Evolutionary conservation across 2,113 vertebrate species (phyloP), one percentile per base, ranked within the genome.

Genomic region (Sakesphorus luctuosus): DNA sequence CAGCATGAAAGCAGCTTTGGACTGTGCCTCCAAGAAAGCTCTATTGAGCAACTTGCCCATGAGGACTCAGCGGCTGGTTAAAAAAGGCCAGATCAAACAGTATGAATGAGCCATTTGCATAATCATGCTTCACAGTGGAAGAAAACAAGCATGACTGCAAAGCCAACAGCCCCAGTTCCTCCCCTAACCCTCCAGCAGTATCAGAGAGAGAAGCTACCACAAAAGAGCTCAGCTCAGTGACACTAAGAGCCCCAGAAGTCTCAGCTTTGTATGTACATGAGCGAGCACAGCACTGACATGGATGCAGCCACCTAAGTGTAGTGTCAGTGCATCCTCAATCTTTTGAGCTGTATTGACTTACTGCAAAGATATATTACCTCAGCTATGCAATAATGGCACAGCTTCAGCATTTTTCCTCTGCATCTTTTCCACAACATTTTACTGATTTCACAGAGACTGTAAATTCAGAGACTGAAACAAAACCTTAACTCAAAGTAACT

Each of bases 401-500:
- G 16, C 29, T 72, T 58, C 43, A 84, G 28, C 35, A 52, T 58
- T 82, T 77, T 66, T 79, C 29, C 26, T 85, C 63, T 74, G 38
- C 44, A 94, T 21, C 40, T 63, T 91, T 84, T 72, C 75, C 55
- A 65, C 61, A 79, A 33, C 7, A 31, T 24, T 24, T 88, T 81
- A 93, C 47, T 43, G 38, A 87, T 87, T 87, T 63, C 52, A 87
- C 46, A 49, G 13, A 53, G 49, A 52, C 50, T 21, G 18, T 78
- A 87, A 84, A 44, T 79, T 92, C 56, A 82, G 89, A 77, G 55
- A 78, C 24, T 82, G 31, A 43, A 80, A 69, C 16, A 77, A 47
- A 88, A 69, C 66, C 67, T 93, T 91, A 53, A 25, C 59, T 79
- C 77, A 94, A 84, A 95, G 68, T 87, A 90, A 90, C 69, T 89